phyloP scores from a whole-genome alignment of 2,888 invertebrate genomes.

The Himalopsyche anomala region DNA sequence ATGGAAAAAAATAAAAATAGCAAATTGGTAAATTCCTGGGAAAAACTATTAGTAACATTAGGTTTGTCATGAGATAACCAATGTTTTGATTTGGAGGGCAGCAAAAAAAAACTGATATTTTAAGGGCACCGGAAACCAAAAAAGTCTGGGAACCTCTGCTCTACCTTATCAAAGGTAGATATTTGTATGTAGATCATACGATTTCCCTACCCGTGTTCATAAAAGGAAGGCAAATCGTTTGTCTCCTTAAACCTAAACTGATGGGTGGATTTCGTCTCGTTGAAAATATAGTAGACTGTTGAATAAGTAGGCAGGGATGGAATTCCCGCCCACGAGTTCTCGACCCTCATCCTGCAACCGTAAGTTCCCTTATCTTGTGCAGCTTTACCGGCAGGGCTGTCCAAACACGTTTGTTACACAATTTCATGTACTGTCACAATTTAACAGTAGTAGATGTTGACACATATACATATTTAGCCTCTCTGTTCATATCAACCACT shows the following conservation, averaged over 20 bases:
- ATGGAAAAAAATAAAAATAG: too few relatives aligned
- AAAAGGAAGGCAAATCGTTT: neutral
- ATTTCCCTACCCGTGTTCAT: neutral
- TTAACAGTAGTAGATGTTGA: too few relatives aligned
- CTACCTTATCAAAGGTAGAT: neutral
- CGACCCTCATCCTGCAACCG: slow-evolving; percentile 5
- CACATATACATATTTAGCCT: too few relatives aligned
- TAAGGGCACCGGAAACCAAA: too few relatives aligned
- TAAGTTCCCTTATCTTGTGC: slow-evolving; percentile 6
- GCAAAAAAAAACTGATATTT: too few relatives aligned
- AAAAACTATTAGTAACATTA: too few relatives aligned
- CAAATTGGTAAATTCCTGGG: too few relatives aligned
- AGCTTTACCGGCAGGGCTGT: neutral
- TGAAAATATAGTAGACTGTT: slow-evolving; percentile 7
- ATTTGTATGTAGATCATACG: slow-evolving; percentile 11
- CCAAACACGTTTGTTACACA: neutral
- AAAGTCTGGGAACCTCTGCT: too few relatives aligned
- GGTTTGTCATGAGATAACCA: too few relatives aligned
- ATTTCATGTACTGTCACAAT: too few relatives aligned
- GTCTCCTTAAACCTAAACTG: slow-evolving; percentile 26
- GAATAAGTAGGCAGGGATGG: slow-evolving; percentile 26
- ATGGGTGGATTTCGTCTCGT: slow-evolving; percentile 9
- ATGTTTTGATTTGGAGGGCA: too few relatives aligned
- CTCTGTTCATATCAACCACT: too few relatives aligned
- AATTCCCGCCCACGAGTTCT: slow-evolving; percentile 5